Percentiles rank a stretch among this genome's conserved stretches.
These are phyloP conservation scores for Acronicta leporina DNA, from an alignment of 2,888 invertebrate genomes.

Conservation along the genomic window DNA sequence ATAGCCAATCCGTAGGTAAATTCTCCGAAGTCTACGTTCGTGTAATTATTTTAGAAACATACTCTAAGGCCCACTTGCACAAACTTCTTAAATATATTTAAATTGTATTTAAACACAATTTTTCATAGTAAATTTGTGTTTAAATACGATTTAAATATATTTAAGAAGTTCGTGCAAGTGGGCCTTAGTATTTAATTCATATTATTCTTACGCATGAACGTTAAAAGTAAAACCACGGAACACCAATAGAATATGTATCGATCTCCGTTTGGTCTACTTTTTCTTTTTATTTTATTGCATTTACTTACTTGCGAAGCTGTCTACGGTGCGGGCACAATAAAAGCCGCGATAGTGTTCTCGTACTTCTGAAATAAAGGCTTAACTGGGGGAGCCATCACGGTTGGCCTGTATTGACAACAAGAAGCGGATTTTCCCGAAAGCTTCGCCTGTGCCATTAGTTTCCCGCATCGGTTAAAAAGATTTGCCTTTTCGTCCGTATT, in stretches of 20 bases:
- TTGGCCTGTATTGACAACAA: constrained; percentile 88
- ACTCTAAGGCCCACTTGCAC: too few species aligned
- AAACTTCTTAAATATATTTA: too few species aligned
- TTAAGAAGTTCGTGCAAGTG: too few species aligned
- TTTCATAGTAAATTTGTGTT: too few species aligned
- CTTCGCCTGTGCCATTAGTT: constrained; percentile 89
- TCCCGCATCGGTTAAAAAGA: constrained; percentile 88
- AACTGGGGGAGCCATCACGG: constrained; percentile 86
- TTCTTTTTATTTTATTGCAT: constrained; percentile 72
- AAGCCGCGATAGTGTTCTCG: constrained; percentile 84
- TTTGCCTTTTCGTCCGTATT: constrained; percentile 83
- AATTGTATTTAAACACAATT: too few species aligned
- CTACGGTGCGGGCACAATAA: constrained; percentile 77
- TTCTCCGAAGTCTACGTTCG: constrained; percentile 19
- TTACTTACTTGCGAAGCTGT: constrained; percentile 72
- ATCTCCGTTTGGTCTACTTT: constrained; percentile 64
- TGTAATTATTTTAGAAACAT: constrained; percentile 5
- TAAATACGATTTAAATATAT: too few species aligned
- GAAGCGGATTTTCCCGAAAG: constrained; percentile 88
- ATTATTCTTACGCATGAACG: constrained; percentile 6
- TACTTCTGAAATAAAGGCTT: constrained; percentile 87
- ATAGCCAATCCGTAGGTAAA: constrained; percentile 55
- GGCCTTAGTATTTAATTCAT: too few species aligned
- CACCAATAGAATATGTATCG: constrained; percentile 57
- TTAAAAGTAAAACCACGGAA: constrained; percentile 43